Conservation (phyloP, 2,113 vertebrate species). For the Salvelinus sp. region DNA sequence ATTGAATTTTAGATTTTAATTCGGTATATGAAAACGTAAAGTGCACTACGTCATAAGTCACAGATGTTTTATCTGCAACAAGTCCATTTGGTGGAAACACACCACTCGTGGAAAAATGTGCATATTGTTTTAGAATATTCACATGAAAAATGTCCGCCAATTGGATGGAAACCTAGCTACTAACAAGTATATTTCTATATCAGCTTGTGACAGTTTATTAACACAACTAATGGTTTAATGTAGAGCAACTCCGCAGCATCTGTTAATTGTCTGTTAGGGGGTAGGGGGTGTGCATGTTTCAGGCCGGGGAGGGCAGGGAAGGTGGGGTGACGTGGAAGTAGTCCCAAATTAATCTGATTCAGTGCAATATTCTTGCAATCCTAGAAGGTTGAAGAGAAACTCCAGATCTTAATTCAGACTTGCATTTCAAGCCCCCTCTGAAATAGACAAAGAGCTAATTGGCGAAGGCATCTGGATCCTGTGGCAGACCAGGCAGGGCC, state of each 20-base stretch:
- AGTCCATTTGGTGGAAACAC: too few species aligned
- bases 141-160: too few species aligned
- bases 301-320: conserved; percentile 53
- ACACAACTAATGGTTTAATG: conserved; percentile 46
- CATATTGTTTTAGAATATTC: too few species aligned
- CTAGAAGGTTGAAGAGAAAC: conserved; percentile 62
- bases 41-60: too few species aligned
- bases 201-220: neutral
- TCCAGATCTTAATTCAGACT: conserved; percentile 66
- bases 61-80: too few species aligned
- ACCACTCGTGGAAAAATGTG: too few species aligned
- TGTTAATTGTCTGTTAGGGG: conserved; percentile 67
- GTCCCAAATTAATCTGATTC: conserved; percentile 71
- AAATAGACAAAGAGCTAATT: conserved; percentile 76
- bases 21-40: too few species aligned
- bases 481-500: conserved; percentile 49
- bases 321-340: conserved; percentile 36
- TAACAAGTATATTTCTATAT: neutral
- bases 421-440: conserved; percentile 55
- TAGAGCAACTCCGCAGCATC: conserved; percentile 57
- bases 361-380: conserved; percentile 66
- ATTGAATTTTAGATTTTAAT: too few species aligned
- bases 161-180: neutral
- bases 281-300: conserved; percentile 49
- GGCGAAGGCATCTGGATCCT: conserved; percentile 76